These are phyloP conservation scores for Leptopilina boulardi DNA, from an alignment of 1,140 invertebrate species.

Conservation along the genomic window DNA sequence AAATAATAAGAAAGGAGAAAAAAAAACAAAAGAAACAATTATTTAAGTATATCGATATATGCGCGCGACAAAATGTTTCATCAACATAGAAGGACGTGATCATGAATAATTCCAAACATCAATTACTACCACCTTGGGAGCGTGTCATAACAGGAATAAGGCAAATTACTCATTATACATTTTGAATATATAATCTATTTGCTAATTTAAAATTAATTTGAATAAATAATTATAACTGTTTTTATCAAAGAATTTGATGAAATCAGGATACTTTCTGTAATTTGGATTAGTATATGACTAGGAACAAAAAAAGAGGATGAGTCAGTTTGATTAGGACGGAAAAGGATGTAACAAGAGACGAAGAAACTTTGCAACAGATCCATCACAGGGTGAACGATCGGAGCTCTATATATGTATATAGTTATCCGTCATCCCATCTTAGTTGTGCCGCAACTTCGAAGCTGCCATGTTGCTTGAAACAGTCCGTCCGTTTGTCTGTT, in stretches of 20 bases:
- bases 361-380: constrained; percentile 14
- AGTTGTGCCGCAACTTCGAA: not conserved
- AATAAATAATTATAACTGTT: not conserved
- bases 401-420: constrained; percentile 46
- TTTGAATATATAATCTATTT: constrained; percentile 17
- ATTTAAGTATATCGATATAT: not conserved
- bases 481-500: not conserved
- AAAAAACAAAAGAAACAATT: not conserved
- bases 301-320: not conserved
- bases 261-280: not conserved
- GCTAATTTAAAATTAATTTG: too few species aligned
- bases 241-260: not conserved
- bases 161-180: not conserved
- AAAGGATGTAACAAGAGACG: not conserved
- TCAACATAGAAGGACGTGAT: not conserved
- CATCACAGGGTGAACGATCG: constrained; percentile 54
- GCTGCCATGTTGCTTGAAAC: not conserved
- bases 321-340: not conserved
- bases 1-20: not conserved
- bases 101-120: not conserved
- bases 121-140: not conserved
- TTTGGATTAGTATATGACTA: not conserved
- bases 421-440: constrained; percentile 57
- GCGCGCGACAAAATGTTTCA: not conserved
- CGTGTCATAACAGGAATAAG: not conserved